Base-by-base conservation (phyloP, 2,888 invertebrate genomes). In the Cryptocheilus praepositus region DNA sequence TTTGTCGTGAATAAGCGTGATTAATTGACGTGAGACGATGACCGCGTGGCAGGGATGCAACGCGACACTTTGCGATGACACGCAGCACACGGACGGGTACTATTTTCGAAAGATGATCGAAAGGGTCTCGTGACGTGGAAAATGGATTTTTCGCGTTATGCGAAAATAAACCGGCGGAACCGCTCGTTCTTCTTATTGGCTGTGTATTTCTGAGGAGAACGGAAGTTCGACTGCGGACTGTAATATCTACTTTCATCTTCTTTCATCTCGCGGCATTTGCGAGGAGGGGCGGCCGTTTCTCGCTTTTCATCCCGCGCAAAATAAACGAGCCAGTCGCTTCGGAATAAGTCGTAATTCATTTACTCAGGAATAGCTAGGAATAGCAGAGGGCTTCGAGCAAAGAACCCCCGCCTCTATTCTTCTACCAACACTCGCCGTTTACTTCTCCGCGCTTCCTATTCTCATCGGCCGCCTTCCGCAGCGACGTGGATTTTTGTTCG, bases 271-370 rank as follows among this genome's bases (percentile, higher is more conserved):
- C 66, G 57, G 25, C 25, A 25, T 51, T 67, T 18, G 8, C 19
- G 53, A 11, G 43, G 19, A 25, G 11, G 44, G 51, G 28, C 16
- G 61, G 67, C 66, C 69, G 61, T 77, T 73, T 77, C 73, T 77
- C 65, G 67, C 64, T 76, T 78, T 76, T 77, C 64, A 68, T 64
- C 62, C 61, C 66, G 67, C 64, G 71, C 69, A 70, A 80, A 79
- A 78, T 74, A 73, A 79, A 77, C 73, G 65, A 61, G 58, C 52
- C 70, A 57, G 63, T 68, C 69, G 71, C 73, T 73, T 71, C 55
- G 73, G 77, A 78, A 82, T 78, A 79, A 79, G 79, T 70, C 77
- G 81, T 82, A 81, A 84, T 74, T 84, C 79, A 83, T 77, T 69
- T 73, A 66, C 67, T 71, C 74, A 64, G 61, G 74, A 79, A 81